A percentile compares a stretch with the other conserved stretches of the same genome.
These are phyloP conservation scores for Globia sparganii DNA, from an alignment of 2,888 invertebrate genomes.

Conservation along the genomic window DNA sequence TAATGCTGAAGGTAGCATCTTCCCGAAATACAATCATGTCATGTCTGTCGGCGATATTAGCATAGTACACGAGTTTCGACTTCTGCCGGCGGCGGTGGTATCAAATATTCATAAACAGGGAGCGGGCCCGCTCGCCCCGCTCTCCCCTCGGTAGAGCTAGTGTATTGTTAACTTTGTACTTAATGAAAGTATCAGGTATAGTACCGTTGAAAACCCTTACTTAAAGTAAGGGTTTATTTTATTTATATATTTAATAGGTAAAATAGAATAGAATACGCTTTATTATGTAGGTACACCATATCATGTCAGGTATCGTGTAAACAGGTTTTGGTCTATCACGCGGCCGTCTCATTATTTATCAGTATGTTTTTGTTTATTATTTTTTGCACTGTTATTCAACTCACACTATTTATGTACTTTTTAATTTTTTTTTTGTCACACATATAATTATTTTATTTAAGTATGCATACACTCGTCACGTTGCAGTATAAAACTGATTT, in stretches of 20 bases:
- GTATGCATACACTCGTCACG: too few relatives aligned
- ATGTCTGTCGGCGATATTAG: constrained; percentile 63
- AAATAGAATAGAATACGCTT: too few relatives aligned
- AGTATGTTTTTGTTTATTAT: too few relatives aligned
- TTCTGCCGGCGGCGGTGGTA: constrained; percentile 69
- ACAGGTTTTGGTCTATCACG: too few relatives aligned
- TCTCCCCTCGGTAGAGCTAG: constrained; percentile 57
- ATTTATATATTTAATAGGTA: not conserved
- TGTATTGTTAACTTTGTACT: constrained; percentile 46
- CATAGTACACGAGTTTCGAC: constrained; percentile 75
- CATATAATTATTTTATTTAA: too few relatives aligned
- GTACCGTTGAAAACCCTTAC: not conserved
- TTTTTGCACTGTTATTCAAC: too few relatives aligned
- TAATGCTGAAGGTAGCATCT: constrained; percentile 22
- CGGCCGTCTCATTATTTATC: too few relatives aligned
- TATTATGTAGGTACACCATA: too few relatives aligned
- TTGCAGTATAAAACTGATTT: too few relatives aligned
- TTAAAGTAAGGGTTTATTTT: not conserved
- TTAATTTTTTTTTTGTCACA: too few relatives aligned
- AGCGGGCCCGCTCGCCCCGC: constrained; percentile 62
- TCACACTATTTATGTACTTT: too few relatives aligned
- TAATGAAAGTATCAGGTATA: constrained; percentile 27
- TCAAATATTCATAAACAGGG: constrained; percentile 86
- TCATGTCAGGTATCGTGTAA: too few relatives aligned
- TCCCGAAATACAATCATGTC: constrained; percentile 51